Evolutionary conservation across 2,888 invertebrate species (phyloP).

Genomic region (Nezara viridula): DNA sequence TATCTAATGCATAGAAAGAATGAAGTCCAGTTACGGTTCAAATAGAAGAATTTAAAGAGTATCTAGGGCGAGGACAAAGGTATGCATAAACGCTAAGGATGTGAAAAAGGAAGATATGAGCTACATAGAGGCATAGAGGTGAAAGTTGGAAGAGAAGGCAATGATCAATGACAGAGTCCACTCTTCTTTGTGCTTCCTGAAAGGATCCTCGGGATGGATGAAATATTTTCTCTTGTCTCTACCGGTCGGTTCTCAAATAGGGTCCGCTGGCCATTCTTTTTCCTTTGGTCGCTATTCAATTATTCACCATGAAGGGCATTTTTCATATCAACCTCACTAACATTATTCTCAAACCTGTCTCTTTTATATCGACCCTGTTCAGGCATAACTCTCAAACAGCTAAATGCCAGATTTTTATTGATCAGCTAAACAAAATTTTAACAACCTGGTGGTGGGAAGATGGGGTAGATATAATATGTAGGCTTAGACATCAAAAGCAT

Average conservation of each 20-base stretch:
- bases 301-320: background rate
- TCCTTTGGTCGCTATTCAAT: background rate
- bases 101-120: background rate
- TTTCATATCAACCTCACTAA: background rate
- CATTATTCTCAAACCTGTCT: background rate
- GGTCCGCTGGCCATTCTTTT: background rate
- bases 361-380: background rate
- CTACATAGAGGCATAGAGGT: background rate
- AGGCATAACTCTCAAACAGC: no score
- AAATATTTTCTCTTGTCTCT: constrained; percentile 20
- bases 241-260: background rate
- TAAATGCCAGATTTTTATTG: no score
- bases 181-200: background rate
- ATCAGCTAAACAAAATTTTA: no score
- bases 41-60: background rate
- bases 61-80: background rate
- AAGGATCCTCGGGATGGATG: background rate
- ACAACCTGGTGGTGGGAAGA: no score
- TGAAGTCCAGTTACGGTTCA: background rate
- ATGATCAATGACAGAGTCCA: background rate
- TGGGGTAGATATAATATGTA: no score
- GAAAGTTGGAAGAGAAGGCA: background rate
- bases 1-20: background rate
- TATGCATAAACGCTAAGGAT: background rate
- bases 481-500: no score